Base-by-base conservation (phyloP, 53 echinoderm and acorn worm genomes). In the Apostichopus leukothele region DNA sequence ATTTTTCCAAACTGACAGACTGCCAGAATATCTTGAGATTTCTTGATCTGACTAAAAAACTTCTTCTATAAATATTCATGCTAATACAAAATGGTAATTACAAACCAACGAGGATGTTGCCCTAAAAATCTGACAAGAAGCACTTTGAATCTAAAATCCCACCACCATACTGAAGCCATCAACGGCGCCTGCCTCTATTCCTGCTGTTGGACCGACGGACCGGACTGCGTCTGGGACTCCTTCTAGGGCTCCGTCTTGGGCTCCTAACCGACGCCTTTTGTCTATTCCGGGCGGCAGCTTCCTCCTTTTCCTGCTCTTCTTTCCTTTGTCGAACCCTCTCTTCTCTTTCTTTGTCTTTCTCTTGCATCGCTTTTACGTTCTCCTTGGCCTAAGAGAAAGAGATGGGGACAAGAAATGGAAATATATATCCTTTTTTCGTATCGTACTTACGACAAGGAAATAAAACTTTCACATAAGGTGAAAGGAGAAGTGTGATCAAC, bases 301-400 rank as follows among this genome's bases (percentile, higher is more conserved):
- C 67, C 53, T 89, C 89, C 85, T 83, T 54, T 55, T 83, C 23
- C 6, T 53, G 6, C 54, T 83, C 83, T 55, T 83, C 83, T 53
- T n/a, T 53, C 53, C 60, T 22, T 53, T 83, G n/a, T 57, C n/a
- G 55, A n/a, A 50, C 9, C 20, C 18, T 54, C n/a, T 53, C 53
- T 55, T 85, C 84, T 52, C 84, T 84, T 20, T 84, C 52, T 55
- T 85, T 84, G 61, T 53, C 63, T 53, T 85, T 84, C 75, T 90
- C 84, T 73, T 73, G 73, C 73, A 60, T 74, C 22, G 84, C 83
- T 75, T 74, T 73, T 53, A 84, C 75, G 25, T 75, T 73, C 68
- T 52, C 60, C 53, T 53, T 50, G 6, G 23, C 20, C 83, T 83
- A n/a, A 1, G 19, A 76, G 19, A 39, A 0, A 39, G 39, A 68